phyloP scores from a whole-genome alignment of 1,140 invertebrate species.

The Bombus huntii region DNA sequence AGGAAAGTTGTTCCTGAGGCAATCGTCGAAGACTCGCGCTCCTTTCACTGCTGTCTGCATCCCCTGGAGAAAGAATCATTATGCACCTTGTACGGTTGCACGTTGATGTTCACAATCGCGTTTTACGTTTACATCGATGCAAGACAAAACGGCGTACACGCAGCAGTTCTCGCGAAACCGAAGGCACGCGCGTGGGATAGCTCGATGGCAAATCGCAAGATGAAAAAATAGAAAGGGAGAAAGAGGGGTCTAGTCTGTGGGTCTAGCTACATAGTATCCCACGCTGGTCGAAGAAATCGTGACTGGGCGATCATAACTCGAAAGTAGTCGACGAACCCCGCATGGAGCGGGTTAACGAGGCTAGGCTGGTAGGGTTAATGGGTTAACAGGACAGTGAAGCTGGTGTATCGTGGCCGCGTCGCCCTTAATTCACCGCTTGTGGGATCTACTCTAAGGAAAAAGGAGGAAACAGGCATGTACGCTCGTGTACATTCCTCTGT shows the following conservation, averaged over 20 bases:
- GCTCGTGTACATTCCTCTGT: constrained; percentile 27
- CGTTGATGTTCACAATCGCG: too few relatives aligned
- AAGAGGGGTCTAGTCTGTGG: background rate
- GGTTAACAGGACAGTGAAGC: constrained; percentile 70
- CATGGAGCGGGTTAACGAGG: constrained; percentile 65
- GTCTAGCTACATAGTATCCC: constrained; percentile 41
- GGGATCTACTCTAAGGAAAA: constrained; percentile 54
- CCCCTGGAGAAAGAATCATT: background rate
- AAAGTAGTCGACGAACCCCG: constrained; percentile 59
- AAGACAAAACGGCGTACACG: background rate
- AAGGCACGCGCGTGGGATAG: constrained; percentile 21
- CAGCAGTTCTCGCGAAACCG: constrained; percentile 8
- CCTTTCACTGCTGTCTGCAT: background rate
- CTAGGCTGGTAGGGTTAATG: constrained; percentile 65
- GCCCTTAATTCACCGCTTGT: constrained; percentile 69
- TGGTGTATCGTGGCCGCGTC: constrained; percentile 59
- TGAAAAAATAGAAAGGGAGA: background rate
- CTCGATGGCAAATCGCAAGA: background rate
- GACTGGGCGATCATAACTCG: constrained; percentile 66
- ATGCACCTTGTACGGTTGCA: background rate
- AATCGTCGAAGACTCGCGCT: background rate
- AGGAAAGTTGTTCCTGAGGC: background rate
- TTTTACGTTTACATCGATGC: background rate
- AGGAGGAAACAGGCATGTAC: constrained; percentile 1
- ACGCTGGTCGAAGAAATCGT: constrained; percentile 63